Conservation (phyloP, 2,797 vertebrate species). For the Anguilla megastoma region DNA sequence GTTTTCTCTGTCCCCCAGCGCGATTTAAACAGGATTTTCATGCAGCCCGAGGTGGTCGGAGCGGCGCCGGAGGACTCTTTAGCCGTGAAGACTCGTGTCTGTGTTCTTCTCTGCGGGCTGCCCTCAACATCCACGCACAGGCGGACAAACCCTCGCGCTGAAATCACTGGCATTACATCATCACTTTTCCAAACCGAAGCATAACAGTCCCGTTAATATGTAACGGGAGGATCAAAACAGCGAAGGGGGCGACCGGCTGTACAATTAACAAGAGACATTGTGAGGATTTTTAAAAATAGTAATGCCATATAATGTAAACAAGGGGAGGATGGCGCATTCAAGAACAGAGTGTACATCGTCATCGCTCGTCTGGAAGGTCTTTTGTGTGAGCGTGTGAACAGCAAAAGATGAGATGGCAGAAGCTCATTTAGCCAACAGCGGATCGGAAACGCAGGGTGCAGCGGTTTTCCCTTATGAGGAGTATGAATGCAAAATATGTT, state of each 20-base stretch:
- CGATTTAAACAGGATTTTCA: neutral
- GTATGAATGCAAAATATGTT: constrained; percentile 94
- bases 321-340: constrained; percentile 56
- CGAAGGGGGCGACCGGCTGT: constrained; percentile 19
- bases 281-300: constrained; percentile 36
- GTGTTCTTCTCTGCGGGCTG: constrained; percentile 17
- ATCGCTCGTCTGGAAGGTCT: constrained; percentile 42
- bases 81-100: constrained; percentile 11
- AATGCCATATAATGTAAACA: constrained; percentile 30
- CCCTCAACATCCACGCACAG: constrained; percentile 21
- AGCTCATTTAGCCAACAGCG: constrained; percentile 64
- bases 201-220: constrained; percentile 41
- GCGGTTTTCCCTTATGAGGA: constrained; percentile 79
- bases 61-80: neutral
- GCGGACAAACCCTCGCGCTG: constrained; percentile 32
- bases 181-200: constrained; percentile 48
- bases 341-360: constrained; percentile 40
- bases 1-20: neutral
- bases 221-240: constrained; percentile 41
- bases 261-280: constrained; percentile 13
- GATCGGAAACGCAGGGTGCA: constrained; percentile 58
- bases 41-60: neutral
- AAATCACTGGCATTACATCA: constrained; percentile 73
- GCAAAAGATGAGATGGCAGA: constrained; percentile 79
- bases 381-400: constrained; percentile 73